Evolutionary conservation across 2,797 vertebrate species (phyloP).

Genomic region (Hoplostethus mediterraneus): DNA sequence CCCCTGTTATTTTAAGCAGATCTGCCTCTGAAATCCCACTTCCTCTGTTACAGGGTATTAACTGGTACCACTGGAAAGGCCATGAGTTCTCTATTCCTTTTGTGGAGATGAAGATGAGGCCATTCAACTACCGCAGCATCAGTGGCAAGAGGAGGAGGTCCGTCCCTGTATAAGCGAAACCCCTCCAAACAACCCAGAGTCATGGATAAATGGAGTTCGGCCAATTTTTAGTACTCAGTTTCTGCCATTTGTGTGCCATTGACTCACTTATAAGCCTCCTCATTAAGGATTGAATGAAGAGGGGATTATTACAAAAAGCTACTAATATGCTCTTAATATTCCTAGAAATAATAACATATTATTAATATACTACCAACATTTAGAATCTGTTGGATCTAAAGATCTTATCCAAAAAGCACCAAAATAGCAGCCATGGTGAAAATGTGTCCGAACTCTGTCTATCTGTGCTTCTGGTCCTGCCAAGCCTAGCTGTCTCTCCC

Average conservation of each 20-base stretch:
- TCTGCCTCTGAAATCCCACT: constrained; percentile 26
- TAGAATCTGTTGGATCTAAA: constrained; percentile 26
- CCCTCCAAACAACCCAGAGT: constrained; percentile 35
- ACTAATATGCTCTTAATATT: constrained; percentile 66
- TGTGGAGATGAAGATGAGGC: constrained; percentile 99
- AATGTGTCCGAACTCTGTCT: constrained; percentile 57
- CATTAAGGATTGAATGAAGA: constrained; percentile 35
- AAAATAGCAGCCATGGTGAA: constrained; percentile 43
- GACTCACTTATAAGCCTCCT: constrained; percentile 31
- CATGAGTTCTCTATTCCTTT: constrained; percentile 99
- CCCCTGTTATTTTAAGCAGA: background rate
- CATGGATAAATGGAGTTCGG: constrained; percentile 60
- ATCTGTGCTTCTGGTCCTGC: constrained; percentile 39
- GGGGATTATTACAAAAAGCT: constrained; percentile 39
- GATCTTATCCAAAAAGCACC: constrained; percentile 15
- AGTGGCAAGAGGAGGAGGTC: constrained; percentile 92
- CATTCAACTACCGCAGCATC: constrained; percentile 91
- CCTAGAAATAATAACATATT: constrained; percentile 44
- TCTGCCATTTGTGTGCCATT: constrained; percentile 39
- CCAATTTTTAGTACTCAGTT: constrained; percentile 41
- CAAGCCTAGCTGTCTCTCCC: constrained; percentile 67
- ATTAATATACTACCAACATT: constrained; percentile 49
- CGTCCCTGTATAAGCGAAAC: constrained; percentile 83
- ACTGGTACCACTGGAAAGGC: constrained; percentile 99
- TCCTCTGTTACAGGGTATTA: constrained; percentile 90